Evolutionary conservation across 2,797 vertebrate genomes (phyloP), one percentile per base, ranked within the genome.

Genomic region (Xenentodon cancila): DNA sequence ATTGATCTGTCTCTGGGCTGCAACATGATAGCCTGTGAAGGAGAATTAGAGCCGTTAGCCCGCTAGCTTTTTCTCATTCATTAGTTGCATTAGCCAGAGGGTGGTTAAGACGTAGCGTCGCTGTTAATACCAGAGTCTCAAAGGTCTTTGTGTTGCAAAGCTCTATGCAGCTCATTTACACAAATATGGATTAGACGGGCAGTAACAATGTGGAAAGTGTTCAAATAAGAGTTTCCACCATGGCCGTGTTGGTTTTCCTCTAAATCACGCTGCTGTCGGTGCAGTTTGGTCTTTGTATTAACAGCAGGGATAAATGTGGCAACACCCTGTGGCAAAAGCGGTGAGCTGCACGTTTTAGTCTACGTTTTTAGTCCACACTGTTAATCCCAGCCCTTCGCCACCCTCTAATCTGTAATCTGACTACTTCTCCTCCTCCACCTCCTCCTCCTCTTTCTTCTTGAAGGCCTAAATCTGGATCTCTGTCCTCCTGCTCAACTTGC

Each of bases 1-100:
- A 98, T 98, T 95, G 96, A 98, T 97, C 95, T 89, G 94, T 91
- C 95, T 94, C 94, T 89, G 92, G 90, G 92, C 94, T 94, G 95
- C 94, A 95, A 96, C 94, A 93, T 90, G 94, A 95, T 95, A 94
- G 94, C 94, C 93, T 95, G 94, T 95, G 95, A 96, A 96, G 93
- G 93, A 94, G 94, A 95, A 95, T 96, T 95, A 95, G 93, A 93
- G 95, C 93, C 90, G 92, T 88, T 92, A 93, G 91, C 89, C 92
- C 89, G 87, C 87, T 89, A 92, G 92, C 92, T 80, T 63, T 87
- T 64, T 82, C 88, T 90, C 89, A 89, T 90, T 92, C 89, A 91
- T 92, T 92, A 92, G 87, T 71, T 21, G 80, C 83, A 86, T 88
- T 88, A 90, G 84, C 84, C 79, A 59, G 75, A 71, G 85, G 86